Evolutionary conservation across 2,113 vertebrate species (phyloP), one percentile per base, ranked within the genome.

Genomic region (Tachysurus vachellii): DNA sequence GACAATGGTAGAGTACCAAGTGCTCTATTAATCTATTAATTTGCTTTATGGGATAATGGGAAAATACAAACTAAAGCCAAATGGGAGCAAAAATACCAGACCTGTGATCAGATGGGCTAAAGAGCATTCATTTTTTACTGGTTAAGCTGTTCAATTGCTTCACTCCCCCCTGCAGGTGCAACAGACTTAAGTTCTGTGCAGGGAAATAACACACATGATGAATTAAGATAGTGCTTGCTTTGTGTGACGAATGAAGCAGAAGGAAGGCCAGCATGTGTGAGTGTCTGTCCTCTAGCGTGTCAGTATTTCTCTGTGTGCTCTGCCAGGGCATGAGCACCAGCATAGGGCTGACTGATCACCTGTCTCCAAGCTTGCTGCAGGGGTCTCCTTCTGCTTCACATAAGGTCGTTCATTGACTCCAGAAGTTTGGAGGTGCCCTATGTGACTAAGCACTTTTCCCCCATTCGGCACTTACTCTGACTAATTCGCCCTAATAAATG

Each of bases 351-450:
- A 94, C 93, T 90, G 93, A 94, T 94, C 92, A 93, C 93, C 93
- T 93, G 92, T 93, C 91, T 88, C 89, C 88, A 81, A 87, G 89
- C 92, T 88, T 88, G 90, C 90, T 93, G 91, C 92, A 92, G 92
- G 91, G 92, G 90, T 93, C 89, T 89, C 90, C 91, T 92, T 91
- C 88, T 88, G 87, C 88, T 87, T 53, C 50, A 75, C 89, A 92
- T 93, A 95, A 95, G 94, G 94, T 95, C 92, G 92, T 91, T 92
- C 91, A 93, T 91, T 93, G 91, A 92, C 91, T 92, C 90, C 42
- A 64, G 92, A 94, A 94, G 92, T 94, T 94, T 93, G 86, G 91
- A 90, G 89, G 90, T 88, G 90, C 89, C 92, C 23, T 77, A 90
- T 82, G 89, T 95, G 94, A 95, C 83, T 94, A 93, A 94, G 94